A percentile compares a stretch with the other conserved stretches of the same genome.
Evolutionary conservation across 1,140 invertebrate species (phyloP).

Genomic region (Bombus confusus): DNA sequence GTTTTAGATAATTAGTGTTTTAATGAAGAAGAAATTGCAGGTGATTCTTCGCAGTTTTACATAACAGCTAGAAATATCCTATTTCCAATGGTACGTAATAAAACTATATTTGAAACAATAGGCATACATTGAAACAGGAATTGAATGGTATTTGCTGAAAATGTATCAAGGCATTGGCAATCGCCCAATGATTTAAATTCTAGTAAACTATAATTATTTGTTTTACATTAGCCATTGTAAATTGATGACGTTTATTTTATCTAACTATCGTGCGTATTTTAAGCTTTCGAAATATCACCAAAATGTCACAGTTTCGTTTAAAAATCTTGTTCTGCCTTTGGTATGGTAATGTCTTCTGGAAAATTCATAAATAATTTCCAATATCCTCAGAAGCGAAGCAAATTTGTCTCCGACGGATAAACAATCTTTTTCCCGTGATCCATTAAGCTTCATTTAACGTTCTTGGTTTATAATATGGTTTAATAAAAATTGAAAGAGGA

Average conservation of each 20-base stretch:
- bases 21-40: neutral
- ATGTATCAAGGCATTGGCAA: constrained; percentile 28
- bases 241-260: constrained; percentile 11
- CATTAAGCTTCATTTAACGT: too few species aligned
- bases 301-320: neutral
- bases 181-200: constrained; percentile 29
- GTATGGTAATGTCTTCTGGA: neutral
- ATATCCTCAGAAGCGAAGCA: too few species aligned
- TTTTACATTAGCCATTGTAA: constrained; percentile 21
- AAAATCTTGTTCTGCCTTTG: neutral
- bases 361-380: neutral
- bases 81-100: constrained; percentile 16
- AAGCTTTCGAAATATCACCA: neutral
- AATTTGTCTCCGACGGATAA: neutral
- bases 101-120: constrained; percentile 32
- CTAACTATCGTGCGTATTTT: neutral
- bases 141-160: constrained; percentile 21
- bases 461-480: too few species aligned
- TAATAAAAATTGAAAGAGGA: too few species aligned
- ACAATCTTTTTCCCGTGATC: too few species aligned
- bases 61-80: neutral
- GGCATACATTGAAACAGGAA: neutral
- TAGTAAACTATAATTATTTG: constrained; percentile 29
- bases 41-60: neutral
- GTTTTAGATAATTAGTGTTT: neutral